Conservation (phyloP, 2,797 vertebrate genomes). For the Acipenser oxyrinchus region DNA sequence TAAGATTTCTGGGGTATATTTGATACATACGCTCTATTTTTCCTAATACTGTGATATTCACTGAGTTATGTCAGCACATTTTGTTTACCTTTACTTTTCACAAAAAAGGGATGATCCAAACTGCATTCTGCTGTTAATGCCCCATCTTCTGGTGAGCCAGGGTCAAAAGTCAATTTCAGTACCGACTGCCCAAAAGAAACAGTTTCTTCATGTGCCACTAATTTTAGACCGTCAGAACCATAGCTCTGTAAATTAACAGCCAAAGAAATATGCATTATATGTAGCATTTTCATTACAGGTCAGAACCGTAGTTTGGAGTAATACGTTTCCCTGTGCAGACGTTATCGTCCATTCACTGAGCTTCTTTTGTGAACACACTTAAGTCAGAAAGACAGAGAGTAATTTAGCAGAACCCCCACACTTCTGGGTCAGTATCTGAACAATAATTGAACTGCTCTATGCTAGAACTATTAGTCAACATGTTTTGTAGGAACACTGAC, state of each 20-base stretch:
- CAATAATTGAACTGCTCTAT: too few species aligned
- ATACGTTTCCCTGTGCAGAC: neutral
- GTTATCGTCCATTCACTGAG: neutral
- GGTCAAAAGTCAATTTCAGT: slow-evolving; percentile 93
- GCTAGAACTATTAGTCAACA: too few species aligned
- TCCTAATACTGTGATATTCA: too few species aligned
- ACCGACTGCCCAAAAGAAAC: slow-evolving; percentile 87
- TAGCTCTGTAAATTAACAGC: slow-evolving; percentile 68
- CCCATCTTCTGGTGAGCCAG: slow-evolving; percentile 78
- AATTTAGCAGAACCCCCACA: too few species aligned
- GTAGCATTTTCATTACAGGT: neutral
- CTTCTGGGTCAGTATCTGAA: too few species aligned
- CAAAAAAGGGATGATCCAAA: slow-evolving; percentile 93
- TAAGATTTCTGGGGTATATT: too few species aligned
- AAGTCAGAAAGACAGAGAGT: too few species aligned
- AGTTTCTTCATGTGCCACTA: slow-evolving; percentile 87
- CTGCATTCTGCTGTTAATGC: slow-evolving; percentile 87
- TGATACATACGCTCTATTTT: too few species aligned
- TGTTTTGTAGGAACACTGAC: too few species aligned
- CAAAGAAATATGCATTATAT: slow-evolving; percentile 10
- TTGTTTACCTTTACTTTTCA: slow-evolving; percentile 89
- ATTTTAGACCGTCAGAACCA: slow-evolving; percentile 82
- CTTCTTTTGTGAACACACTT: too few species aligned
- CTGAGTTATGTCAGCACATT: too few species aligned
- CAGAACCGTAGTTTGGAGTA: neutral